A percentile compares a stretch with the other conserved stretches of the same genome.
Conservation (phyloP, 2,113 vertebrate genomes). For the Haemorhous mexicanus region DNA sequence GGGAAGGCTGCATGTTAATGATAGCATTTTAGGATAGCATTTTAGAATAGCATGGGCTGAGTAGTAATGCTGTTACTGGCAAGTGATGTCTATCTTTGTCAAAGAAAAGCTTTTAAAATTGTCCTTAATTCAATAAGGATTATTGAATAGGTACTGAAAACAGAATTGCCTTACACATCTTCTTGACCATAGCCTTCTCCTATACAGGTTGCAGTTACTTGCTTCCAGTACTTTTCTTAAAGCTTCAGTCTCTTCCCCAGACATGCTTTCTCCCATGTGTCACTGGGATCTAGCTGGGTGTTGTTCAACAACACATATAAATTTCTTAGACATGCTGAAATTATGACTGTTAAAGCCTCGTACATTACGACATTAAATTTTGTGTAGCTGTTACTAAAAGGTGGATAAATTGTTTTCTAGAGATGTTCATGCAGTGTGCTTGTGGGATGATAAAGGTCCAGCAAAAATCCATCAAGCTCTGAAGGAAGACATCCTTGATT, state of each 20-base stretch:
- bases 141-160: background rate
- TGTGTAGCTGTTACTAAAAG: slow-evolving; percentile 7
- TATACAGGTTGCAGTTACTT: background rate
- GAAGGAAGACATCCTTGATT: slow-evolving; percentile 98
- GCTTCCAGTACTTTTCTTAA: background rate
- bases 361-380: background rate
- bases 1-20: background rate
- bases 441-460: slow-evolving; percentile 99
- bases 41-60: background rate
- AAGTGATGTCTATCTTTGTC: background rate
- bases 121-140: background rate
- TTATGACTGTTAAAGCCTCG: background rate
- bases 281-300: background rate
- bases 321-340: background rate
- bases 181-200: background rate
- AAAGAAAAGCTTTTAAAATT: background rate
- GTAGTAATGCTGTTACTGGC: background rate
- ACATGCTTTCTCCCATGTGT: background rate
- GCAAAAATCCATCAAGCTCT: slow-evolving; percentile 99
- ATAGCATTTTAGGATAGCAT: background rate
- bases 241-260: background rate
- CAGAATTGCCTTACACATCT: background rate
- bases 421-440: slow-evolving; percentile 96
- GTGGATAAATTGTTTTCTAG: slow-evolving; percentile 69
- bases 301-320: background rate